A percentile compares a stretch with the other conserved stretches of the same genome.
These are phyloP conservation scores for Thyatira batis DNA, from an alignment of 2,888 invertebrate species.

Conservation along the genomic window DNA sequence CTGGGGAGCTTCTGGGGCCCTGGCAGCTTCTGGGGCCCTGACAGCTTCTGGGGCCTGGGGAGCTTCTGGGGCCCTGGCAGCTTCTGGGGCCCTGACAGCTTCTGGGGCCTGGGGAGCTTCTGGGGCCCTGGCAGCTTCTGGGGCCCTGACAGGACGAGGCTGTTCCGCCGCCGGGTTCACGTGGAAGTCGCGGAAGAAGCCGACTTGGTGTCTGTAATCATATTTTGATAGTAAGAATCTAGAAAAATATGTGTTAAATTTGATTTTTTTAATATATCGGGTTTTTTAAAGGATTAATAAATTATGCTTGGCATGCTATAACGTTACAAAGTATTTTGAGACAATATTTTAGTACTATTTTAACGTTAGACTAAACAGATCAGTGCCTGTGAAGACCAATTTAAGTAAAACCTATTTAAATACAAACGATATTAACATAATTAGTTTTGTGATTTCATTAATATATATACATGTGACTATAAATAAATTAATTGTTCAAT, in stretches of 20 bases:
- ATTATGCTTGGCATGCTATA: too few relatives aligned
- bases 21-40: not conserved
- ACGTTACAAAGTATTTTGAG: too few relatives aligned
- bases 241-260: not conserved
- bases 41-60: not conserved
- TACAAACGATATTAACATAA: too few relatives aligned
- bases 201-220: constrained; percentile 85
- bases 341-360: too few relatives aligned
- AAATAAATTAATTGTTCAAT: too few relatives aligned
- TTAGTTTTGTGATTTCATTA: too few relatives aligned
- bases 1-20: not conserved
- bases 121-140: constrained; percentile 4
- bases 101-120: not conserved
- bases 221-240: not conserved
- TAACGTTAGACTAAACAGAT: too few relatives aligned
- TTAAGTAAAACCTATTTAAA: too few relatives aligned
- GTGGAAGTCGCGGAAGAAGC: constrained; percentile 86
- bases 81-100: not conserved
- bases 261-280: too few relatives aligned
- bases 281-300: too few relatives aligned
- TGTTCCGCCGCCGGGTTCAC: constrained; percentile 43
- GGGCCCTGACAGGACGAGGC: constrained; percentile 13
- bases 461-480: too few relatives aligned
- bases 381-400: too few relatives aligned
- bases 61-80: not conserved